These are phyloP conservation scores for Albula goreensis DNA, from an alignment of 2,113 vertebrate genomes.

Conservation along the genomic window DNA sequence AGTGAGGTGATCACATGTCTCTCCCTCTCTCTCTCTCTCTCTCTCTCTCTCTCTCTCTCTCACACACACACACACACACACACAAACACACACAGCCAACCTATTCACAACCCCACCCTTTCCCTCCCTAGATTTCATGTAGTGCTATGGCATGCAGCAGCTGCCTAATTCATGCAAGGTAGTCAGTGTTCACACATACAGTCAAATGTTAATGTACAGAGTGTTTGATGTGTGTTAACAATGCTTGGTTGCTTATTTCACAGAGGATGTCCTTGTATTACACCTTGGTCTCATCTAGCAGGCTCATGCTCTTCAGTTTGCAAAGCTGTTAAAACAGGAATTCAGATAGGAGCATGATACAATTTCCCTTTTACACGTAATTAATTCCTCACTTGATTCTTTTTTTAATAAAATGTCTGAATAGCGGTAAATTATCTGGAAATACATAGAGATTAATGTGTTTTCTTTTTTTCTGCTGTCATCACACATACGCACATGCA, in stretches of 20 bases:
- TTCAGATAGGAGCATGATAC: background rate
- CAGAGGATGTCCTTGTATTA: background rate
- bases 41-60: too few species aligned
- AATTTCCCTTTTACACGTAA: conserved; percentile 10
- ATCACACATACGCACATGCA: conserved; percentile 3
- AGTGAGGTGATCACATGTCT: background rate
- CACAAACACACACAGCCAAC: too few species aligned
- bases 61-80: background rate
- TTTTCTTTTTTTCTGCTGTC: background rate
- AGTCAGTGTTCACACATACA: background rate
- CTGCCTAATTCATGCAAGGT: background rate
- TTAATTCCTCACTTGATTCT: background rate
- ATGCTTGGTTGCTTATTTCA: background rate
- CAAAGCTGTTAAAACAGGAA: background rate
- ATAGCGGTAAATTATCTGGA: background rate
- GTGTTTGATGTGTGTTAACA: background rate
- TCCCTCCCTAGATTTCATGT: too few species aligned
- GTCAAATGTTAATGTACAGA: background rate
- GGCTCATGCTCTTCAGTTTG: background rate
- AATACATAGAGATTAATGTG: background rate
- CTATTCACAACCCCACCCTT: too few species aligned
- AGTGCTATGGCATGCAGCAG: background rate
- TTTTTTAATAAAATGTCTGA: background rate
- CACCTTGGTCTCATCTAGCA: background rate
- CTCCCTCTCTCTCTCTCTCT: background rate